Percentiles rank a stretch among this genome's conserved stretches.
Evolutionary conservation across 1,140 invertebrate species (phyloP).

Genomic region (Wiebesia pumilae): DNA sequence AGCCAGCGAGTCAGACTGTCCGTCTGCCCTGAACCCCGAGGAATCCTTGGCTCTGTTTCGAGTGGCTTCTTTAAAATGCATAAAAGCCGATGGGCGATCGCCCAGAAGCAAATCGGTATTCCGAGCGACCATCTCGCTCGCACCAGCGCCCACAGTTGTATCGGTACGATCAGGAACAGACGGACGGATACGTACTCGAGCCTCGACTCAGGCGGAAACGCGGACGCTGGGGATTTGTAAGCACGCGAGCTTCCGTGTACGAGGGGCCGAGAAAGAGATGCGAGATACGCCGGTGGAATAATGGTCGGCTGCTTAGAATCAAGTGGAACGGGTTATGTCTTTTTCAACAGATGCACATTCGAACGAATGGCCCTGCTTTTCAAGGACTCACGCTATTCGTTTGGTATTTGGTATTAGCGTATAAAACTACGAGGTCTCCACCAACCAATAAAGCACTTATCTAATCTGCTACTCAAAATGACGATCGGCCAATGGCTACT

Average conservation of each 20-base stretch:
- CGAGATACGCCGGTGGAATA: not conserved
- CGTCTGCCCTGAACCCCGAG: not conserved
- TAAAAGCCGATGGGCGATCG: slow-evolving; percentile 1
- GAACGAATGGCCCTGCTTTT: not conserved
- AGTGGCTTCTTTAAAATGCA: not conserved
- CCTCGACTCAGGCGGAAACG: not conserved
- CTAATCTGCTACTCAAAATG: no score
- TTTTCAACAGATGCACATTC: not conserved
- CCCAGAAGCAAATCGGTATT: not conserved
- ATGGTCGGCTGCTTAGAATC: slow-evolving; percentile 25
- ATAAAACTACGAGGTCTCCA: no score
- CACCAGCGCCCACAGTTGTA: not conserved
- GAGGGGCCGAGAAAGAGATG: not conserved
- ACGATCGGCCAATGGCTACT: no score
- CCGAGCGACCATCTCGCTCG: not conserved
- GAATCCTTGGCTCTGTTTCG: slow-evolving; percentile 12
- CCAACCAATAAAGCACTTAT: no score
- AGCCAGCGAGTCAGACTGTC: no score
- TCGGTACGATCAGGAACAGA: not conserved
- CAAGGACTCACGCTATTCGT: no score
- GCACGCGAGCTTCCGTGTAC: slow-evolving; percentile 12
- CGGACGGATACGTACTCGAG: not conserved
- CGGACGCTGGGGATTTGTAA: not conserved
- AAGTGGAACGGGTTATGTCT: slow-evolving; percentile 16
- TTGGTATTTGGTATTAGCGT: no score